A percentile compares a stretch with the other conserved stretches of the same genome.
Evolutionary conservation across 2,113 vertebrate genomes (phyloP).

Genomic region (Oncorhynchus tshawytscha): DNA sequence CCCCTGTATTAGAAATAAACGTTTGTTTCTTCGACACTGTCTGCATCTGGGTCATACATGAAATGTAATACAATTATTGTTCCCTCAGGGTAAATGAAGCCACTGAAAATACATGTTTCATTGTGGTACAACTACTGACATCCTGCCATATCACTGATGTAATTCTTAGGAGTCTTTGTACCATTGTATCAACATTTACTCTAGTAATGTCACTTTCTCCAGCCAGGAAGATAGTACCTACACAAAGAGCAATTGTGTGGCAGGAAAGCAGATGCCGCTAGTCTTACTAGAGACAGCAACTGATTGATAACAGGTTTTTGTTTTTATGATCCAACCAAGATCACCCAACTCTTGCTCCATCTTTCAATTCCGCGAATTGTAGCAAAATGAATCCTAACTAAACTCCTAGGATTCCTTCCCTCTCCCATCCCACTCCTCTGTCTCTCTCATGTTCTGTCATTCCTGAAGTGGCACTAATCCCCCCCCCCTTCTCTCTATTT

Average conservation of each 20-base stretch:
- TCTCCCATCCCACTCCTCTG: constrained; percentile 32
- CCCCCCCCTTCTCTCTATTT: constrained; percentile 48
- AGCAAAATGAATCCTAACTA: constrained; percentile 76
- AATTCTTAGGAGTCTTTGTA: background rate
- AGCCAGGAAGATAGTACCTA: too few relatives aligned
- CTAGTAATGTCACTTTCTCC: too few relatives aligned
- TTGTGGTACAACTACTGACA: constrained; percentile 8
- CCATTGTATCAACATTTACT: too few relatives aligned
- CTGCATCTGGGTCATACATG: too few relatives aligned
- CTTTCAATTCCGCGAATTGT: constrained; percentile 59
- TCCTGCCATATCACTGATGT: background rate
- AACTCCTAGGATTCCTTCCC: constrained; percentile 63
- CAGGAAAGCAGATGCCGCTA: too few relatives aligned
- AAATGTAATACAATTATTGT: too few relatives aligned
- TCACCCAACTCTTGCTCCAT: constrained; percentile 53
- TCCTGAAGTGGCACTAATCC: constrained; percentile 77
- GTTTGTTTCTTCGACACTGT: too few relatives aligned
- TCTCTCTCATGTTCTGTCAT: constrained; percentile 54
- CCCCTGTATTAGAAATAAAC: too few relatives aligned
- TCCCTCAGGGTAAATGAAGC: too few relatives aligned
- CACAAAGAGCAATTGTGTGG: background rate
- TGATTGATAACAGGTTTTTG: constrained; percentile 71
- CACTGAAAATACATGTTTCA: too few relatives aligned
- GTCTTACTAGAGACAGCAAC: constrained; percentile 59
- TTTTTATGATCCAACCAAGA: constrained; percentile 62